A percentile compares a stretch with the other conserved stretches of the same genome.
Evolutionary conservation across 2,797 vertebrate genomes (phyloP).

Genomic region (Chrosomus eos): DNA sequence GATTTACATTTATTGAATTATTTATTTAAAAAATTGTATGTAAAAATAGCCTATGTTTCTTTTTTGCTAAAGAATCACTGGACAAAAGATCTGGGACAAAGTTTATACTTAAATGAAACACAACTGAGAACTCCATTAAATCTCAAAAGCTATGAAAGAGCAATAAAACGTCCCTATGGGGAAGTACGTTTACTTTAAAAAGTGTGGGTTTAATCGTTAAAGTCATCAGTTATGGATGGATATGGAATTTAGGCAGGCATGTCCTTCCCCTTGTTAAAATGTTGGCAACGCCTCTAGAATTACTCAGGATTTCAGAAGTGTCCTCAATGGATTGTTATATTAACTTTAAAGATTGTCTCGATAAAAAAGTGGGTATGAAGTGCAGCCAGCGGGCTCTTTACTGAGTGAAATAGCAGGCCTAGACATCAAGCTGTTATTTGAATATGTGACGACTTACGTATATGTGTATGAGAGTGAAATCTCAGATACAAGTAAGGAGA

Average conservation of each 20-base stretch:
- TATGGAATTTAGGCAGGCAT: slow-evolving; percentile 26
- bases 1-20: neutral
- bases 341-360: slow-evolving; percentile 46
- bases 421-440: slow-evolving; percentile 1
- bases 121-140: slow-evolving; percentile 33
- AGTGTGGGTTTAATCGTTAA: slow-evolving; percentile 29
- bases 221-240: slow-evolving; percentile 26
- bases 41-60: neutral
- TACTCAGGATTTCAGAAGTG: slow-evolving; percentile 22
- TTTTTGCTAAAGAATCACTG: neutral
- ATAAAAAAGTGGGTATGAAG: slow-evolving; percentile 36
- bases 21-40: neutral
- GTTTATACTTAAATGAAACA: slow-evolving; percentile 31
- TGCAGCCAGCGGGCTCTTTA: slow-evolving; percentile 28
- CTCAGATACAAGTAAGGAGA: slow-evolving; percentile 44
- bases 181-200: slow-evolving; percentile 31
- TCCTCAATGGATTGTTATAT: slow-evolving; percentile 30
- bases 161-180: slow-evolving; percentile 13
- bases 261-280: slow-evolving; percentile 38
- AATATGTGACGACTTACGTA: slow-evolving; percentile 26
- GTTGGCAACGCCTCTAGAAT: slow-evolving; percentile 36
- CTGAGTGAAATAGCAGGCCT: slow-evolving; percentile 57
- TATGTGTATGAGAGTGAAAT: slow-evolving; percentile 41
- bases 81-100: slow-evolving; percentile 24
- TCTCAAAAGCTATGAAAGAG: slow-evolving; percentile 18